Conservation (phyloP, 2,797 vertebrate genomes). For the Poeciliopsis gracilis region DNA sequence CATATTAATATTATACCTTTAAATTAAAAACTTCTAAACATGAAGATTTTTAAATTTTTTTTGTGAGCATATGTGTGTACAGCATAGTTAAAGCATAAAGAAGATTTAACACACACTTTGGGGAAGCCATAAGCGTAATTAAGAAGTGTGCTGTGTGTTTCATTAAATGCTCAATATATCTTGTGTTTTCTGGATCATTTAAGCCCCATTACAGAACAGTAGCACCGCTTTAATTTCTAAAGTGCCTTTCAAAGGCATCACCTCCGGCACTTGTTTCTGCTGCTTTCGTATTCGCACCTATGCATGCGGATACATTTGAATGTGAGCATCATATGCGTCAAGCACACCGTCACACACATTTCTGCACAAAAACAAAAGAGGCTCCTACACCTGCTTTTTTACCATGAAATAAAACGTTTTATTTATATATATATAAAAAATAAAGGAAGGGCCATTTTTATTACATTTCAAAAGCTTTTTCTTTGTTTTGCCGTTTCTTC, state of each 20-base stretch:
- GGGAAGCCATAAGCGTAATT: conserved; percentile 73
- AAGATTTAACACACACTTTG: conserved; percentile 52
- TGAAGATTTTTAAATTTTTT: neutral
- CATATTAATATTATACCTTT: neutral
- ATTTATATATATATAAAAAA: too few relatives aligned
- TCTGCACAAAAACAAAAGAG: conserved; percentile 19
- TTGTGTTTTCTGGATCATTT: conserved; percentile 90
- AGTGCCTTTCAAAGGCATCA: conserved; percentile 85
- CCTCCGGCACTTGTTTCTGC: conserved; percentile 72
- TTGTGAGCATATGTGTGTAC: neutral
- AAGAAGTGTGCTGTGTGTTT: conserved; percentile 76
- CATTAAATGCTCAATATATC: conserved; percentile 89
- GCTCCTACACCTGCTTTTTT: conserved; percentile 29
- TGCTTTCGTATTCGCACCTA: conserved; percentile 33
- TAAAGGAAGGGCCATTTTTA: neutral
- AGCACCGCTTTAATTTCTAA: conserved; percentile 86
- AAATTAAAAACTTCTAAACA: neutral
- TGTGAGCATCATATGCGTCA: conserved; percentile 2
- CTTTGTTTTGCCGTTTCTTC: conserved; percentile 20
- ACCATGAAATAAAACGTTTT: too few relatives aligned
- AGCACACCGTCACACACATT: conserved; percentile 19
- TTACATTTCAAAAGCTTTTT: conserved; percentile 5
- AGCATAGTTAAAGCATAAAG: conserved; percentile 25
- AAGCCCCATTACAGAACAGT: conserved; percentile 87
- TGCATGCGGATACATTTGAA: conserved; percentile 20